These are phyloP conservation scores for Staurois parvus DNA, from an alignment of 2,797 vertebrate species.

Conservation along the genomic window DNA sequence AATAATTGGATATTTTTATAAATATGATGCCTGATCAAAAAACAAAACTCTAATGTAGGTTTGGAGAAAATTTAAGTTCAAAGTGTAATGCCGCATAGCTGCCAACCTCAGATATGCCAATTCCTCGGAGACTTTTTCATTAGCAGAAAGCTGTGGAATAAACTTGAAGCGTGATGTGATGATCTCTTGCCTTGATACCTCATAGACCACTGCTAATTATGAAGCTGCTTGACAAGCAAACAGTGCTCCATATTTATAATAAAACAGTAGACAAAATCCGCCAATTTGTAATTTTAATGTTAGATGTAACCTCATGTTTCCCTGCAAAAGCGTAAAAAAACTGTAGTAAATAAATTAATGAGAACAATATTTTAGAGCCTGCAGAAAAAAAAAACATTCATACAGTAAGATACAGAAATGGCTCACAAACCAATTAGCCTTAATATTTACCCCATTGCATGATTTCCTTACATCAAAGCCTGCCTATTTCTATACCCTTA, in stretches of 20 bases:
- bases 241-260: constrained; percentile 65
- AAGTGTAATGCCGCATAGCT: constrained; percentile 63
- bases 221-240: constrained; percentile 67
- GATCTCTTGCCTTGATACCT: constrained; percentile 67
- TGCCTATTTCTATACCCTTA: constrained; percentile 53
- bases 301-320: constrained; percentile 65
- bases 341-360: constrained; percentile 63
- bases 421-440: constrained; percentile 61
- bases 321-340: constrained; percentile 62
- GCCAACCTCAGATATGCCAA: constrained; percentile 65
- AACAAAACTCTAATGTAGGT: constrained; percentile 62
- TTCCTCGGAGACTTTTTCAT: constrained; percentile 68
- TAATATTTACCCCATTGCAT: constrained; percentile 62
- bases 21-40: constrained; percentile 64
- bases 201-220: constrained; percentile 64
- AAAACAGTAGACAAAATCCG: constrained; percentile 66
- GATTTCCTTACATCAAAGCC: constrained; percentile 61
- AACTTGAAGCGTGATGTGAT: constrained; percentile 69
- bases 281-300: constrained; percentile 66
- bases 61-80: constrained; percentile 66
- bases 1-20: constrained; percentile 61
- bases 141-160: constrained; percentile 65
- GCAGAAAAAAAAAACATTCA: constrained; percentile 52
- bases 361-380: constrained; percentile 63
- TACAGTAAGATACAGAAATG: constrained; percentile 52